Percentiles rank a stretch among this genome's conserved stretches.
Evolutionary conservation across 2,113 vertebrate genomes (phyloP).

Genomic region (Telmatochromis bifrenatus): DNA sequence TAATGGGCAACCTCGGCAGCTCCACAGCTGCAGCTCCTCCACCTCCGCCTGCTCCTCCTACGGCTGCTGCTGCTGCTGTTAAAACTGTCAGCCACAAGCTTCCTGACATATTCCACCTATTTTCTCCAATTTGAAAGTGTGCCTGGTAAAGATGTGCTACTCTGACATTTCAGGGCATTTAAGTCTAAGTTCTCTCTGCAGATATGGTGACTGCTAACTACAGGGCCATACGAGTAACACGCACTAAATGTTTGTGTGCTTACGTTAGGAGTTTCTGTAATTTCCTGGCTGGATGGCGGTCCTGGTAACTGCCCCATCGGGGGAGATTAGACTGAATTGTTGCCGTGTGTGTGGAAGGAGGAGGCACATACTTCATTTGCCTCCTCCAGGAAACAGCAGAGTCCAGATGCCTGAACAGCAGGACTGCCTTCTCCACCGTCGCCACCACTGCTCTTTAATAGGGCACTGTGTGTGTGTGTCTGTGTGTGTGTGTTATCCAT

Average conservation of each 20-base stretch:
- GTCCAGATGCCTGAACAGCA: slow-evolving; percentile 14
- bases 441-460: background rate
- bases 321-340: background rate
- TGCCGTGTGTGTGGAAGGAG: background rate
- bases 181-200: background rate
- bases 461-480: background rate
- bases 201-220: background rate
- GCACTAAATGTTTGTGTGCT: background rate
- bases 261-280: background rate
- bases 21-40: background rate
- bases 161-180: background rate
- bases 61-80: background rate
- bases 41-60: background rate
- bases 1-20: background rate
- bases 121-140: background rate
- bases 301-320: background rate
- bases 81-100: background rate
- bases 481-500: background rate
- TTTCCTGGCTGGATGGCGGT: background rate
- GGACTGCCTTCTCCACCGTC: background rate
- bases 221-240: background rate
- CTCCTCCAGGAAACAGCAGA: background rate
- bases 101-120: background rate
- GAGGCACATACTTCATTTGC: background rate
- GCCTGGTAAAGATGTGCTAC: background rate